Conservation (phyloP, 1,140 invertebrate species). For the Zaprionus gabonicus region DNA sequence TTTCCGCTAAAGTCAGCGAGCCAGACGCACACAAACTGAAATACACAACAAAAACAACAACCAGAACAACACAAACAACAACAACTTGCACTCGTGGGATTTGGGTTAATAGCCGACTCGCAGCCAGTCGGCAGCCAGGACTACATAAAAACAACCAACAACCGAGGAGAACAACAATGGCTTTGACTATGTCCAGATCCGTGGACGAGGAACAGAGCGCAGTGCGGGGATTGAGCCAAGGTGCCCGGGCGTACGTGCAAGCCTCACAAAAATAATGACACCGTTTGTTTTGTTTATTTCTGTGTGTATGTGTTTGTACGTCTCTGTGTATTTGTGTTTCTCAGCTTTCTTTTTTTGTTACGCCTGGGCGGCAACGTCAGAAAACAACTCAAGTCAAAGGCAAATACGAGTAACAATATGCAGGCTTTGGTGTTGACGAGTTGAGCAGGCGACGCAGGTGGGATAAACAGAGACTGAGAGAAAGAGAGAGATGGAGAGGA, state of each 20-base stretch:
- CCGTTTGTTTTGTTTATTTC: constrained; percentile 65
- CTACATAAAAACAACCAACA: constrained; percentile 50
- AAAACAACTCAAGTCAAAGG: constrained; percentile 37
- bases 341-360: constrained; percentile 38
- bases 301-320: background rate
- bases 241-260: constrained; percentile 51
- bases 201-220: background rate
- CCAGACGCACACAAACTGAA: constrained; percentile 46
- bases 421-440: constrained; percentile 23
- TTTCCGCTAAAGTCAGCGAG: constrained; percentile 71
- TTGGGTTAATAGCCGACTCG: constrained; percentile 75
- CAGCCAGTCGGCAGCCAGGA: constrained; percentile 27
- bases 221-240: constrained; percentile 24
- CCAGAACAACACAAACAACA: constrained; percentile 13
- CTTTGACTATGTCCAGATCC: constrained; percentile 18
- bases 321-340: constrained; percentile 22
- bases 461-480: background rate
- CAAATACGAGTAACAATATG: constrained; percentile 46
- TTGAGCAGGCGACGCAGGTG: background rate
- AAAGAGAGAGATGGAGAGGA: background rate
- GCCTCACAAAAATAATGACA: constrained; percentile 68
- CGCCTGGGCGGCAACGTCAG: constrained; percentile 46
- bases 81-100: constrained; percentile 75
- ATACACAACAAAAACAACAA: constrained; percentile 59
- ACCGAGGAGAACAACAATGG: constrained; percentile 29